Percentiles rank a stretch among this genome's conserved stretches.
phyloP scores from a whole-genome alignment of 1,140 invertebrate genomes.

The Ostrea edulis region DNA sequence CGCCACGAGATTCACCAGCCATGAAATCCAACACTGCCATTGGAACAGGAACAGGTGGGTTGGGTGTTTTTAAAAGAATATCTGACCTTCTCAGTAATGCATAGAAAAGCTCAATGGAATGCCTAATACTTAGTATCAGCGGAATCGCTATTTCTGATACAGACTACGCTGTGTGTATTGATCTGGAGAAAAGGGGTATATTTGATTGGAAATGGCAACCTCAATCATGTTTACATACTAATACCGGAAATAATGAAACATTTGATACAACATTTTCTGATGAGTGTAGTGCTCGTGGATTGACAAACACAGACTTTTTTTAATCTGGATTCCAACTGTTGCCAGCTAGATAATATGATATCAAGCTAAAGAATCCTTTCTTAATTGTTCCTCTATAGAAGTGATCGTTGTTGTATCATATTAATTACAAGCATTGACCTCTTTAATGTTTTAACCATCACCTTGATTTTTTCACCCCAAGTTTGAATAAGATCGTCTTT shows the following conservation, averaged over 20 bases:
- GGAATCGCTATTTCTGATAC: no score
- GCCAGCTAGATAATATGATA: neutral
- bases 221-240: neutral
- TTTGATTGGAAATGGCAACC: neutral
- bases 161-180: no score
- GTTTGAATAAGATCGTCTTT: neutral
- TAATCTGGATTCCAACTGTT: neutral
- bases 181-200: neutral
- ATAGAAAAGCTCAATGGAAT: no score
- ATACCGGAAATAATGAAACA: constrained; percentile 7
- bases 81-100: no score
- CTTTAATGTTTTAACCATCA: neutral
- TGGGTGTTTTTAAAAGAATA: neutral
- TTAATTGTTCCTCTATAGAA: neutral
- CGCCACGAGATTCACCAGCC: constrained; percentile 43
- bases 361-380: neutral
- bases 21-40: constrained; percentile 54
- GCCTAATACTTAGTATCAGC: no score
- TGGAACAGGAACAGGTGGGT: neutral
- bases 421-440: constrained; percentile 29
- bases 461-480: constrained; percentile 27
- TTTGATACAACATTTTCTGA: neutral
- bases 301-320: neutral
- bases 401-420: neutral
- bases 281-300: neutral